Evolutionary conservation across 2,888 invertebrate genomes (phyloP).

Genomic region (Cantharis rufa): DNA sequence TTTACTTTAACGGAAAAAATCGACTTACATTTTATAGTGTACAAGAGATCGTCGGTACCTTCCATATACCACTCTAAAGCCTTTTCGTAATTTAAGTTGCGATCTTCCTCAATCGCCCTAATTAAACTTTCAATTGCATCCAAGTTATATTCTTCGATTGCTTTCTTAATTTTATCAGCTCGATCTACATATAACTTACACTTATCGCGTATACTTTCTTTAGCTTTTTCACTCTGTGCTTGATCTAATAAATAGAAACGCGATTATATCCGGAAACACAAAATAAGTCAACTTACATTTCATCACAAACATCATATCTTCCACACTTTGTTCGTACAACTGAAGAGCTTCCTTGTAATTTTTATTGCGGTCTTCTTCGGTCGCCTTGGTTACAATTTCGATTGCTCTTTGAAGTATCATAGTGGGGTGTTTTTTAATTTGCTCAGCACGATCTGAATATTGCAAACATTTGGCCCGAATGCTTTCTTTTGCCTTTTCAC

Average conservation of each 20-base stretch:
- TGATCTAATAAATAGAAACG: too few relatives aligned
- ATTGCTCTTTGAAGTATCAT: slow-evolving; percentile 61
- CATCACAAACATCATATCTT: not conserved
- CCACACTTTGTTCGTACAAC: not conserved
- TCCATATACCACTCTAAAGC: not conserved
- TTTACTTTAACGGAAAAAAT: not conserved
- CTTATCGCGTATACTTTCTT: slow-evolving; percentile 93
- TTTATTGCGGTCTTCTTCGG: not conserved
- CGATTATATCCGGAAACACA: slow-evolving; percentile 1
- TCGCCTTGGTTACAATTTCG: slow-evolving; percentile 67
- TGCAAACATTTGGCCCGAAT: too few relatives aligned
- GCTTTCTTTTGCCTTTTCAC: too few relatives aligned
- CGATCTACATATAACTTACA: slow-evolving; percentile 93
- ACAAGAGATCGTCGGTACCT: not conserved
- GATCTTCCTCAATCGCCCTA: not conserved
- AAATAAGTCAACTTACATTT: slow-evolving; percentile 63
- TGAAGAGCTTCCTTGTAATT: not conserved
- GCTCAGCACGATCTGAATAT: too few relatives aligned
- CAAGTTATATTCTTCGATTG: not conserved
- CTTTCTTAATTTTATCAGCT: slow-evolving; percentile 88
- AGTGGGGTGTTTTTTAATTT: too few relatives aligned
- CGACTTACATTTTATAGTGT: not conserved
- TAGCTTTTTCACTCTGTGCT: slow-evolving; percentile 81
- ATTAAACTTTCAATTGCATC: not conserved
- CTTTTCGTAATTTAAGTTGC: not conserved